Evolutionary conservation across 2,797 vertebrate species (phyloP).

Genomic region (Channa striata): DNA sequence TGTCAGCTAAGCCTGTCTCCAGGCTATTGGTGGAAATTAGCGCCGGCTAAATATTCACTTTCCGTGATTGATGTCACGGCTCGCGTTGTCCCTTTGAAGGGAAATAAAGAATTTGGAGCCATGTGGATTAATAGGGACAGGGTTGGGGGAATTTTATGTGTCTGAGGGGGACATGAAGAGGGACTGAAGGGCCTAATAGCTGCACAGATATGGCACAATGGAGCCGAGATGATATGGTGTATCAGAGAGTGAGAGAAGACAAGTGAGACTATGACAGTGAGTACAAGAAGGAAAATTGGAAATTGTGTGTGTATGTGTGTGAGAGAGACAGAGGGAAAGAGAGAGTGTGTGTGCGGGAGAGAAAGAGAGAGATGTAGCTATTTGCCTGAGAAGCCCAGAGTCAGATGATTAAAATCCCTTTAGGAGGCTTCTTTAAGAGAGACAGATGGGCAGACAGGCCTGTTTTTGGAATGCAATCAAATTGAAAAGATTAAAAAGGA

Average conservation of each 20-base stretch:
- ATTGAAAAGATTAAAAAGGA: constrained; percentile 83
- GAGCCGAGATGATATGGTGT: constrained; percentile 66
- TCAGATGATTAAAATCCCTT: constrained; percentile 85
- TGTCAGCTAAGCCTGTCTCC: constrained; percentile 87
- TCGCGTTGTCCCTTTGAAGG: constrained; percentile 85
- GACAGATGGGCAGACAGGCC: constrained; percentile 84
- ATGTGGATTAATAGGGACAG: constrained; percentile 84
- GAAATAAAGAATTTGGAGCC: constrained; percentile 86
- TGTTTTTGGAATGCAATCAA: constrained; percentile 83
- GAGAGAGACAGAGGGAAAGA: constrained; percentile 1
- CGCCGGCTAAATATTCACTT: constrained; percentile 86
- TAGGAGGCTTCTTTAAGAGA: constrained; percentile 84
- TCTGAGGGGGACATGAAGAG: constrained; percentile 74
- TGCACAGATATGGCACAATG: constrained; percentile 74
- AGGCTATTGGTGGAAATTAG: constrained; percentile 89
- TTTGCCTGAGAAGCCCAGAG: constrained; percentile 80
- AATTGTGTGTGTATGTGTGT: constrained; percentile 55
- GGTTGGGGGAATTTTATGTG: constrained; percentile 72
- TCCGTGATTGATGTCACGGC: constrained; percentile 87
- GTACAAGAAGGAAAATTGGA: constrained; percentile 72
- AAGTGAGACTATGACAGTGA: constrained; percentile 72
- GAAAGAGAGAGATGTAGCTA: constrained; percentile 74
- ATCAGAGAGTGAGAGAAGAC: constrained; percentile 66
- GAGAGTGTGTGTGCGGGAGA: constrained; percentile 25
- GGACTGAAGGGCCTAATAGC: constrained; percentile 77